A percentile compares a stretch with the other conserved stretches of the same genome.
These are phyloP conservation scores for Drosophila testacea DNA, from an alignment of 2,888 invertebrate genomes.

Conservation along the genomic window DNA sequence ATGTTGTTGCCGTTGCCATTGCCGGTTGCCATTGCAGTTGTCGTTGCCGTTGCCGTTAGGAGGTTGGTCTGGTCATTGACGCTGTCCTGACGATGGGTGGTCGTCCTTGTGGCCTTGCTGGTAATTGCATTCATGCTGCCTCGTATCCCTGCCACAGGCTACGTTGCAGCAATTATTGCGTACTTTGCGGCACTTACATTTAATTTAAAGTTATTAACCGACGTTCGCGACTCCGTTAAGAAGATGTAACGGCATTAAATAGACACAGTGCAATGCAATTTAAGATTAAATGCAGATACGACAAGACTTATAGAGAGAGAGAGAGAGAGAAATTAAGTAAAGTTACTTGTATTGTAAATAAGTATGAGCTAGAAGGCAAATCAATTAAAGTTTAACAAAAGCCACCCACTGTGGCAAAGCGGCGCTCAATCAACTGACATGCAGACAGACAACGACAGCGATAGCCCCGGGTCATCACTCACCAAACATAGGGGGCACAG, in stretches of 20 bases:
- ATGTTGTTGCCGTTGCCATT: constrained; percentile 11
- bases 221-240: constrained; percentile 44
- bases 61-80: constrained; percentile 50
- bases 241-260: constrained; percentile 29
- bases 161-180: constrained; percentile 68
- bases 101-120: constrained; percentile 27
- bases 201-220: constrained; percentile 73
- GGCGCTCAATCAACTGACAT: constrained; percentile 69
- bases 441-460: constrained; percentile 32
- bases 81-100: constrained; percentile 4
- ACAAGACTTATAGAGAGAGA: background rate
- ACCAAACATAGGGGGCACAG: constrained; percentile 38
- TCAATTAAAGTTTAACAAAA: constrained; percentile 75
- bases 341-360: background rate
- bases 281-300: constrained; percentile 25
- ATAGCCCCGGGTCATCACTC: constrained; percentile 76
- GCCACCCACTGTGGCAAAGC: constrained; percentile 50
- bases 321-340: background rate
- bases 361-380: constrained; percentile 46
- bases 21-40: constrained; percentile 7
- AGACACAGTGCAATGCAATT: constrained; percentile 40
- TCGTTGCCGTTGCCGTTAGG: constrained; percentile 8
- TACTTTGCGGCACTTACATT: constrained; percentile 72
- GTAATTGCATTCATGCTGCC: constrained; percentile 40
- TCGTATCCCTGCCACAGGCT: constrained; percentile 41